Conservation (phyloP, 2,888 invertebrate species). For the Mythimna albipuncta region DNA sequence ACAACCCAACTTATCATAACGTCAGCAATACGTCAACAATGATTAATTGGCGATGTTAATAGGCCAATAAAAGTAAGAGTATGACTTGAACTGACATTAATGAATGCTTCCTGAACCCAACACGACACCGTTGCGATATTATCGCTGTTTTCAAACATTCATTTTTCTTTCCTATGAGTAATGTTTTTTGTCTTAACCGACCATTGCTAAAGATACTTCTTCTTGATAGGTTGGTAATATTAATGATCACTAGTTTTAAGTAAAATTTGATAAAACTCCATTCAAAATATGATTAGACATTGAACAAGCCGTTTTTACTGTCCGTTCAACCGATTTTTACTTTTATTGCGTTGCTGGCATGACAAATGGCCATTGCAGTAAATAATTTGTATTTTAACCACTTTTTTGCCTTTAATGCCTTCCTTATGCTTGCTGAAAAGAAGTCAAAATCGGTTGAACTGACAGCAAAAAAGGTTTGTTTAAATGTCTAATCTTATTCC, state of each 20-base stretch:
- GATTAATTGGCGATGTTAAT: constrained; percentile 55
- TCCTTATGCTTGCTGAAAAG: too few relatives aligned
- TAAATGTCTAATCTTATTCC: too few relatives aligned
- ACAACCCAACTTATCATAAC: constrained; percentile 35
- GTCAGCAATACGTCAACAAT: constrained; percentile 39
- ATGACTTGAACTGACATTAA: constrained; percentile 50
- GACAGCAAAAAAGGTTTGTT: too few relatives aligned
- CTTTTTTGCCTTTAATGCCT: too few relatives aligned
- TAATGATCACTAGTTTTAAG: constrained; percentile 10
- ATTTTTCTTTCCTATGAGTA: constrained; percentile 38
- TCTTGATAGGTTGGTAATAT: constrained; percentile 7
- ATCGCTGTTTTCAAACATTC: constrained; percentile 46
- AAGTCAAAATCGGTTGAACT: too few relatives aligned
- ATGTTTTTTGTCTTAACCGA: constrained; percentile 18
- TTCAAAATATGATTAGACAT: too few relatives aligned
- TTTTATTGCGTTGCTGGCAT: too few relatives aligned
- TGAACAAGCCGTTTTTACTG: too few relatives aligned
- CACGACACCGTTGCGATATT: constrained; percentile 46
- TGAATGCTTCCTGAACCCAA: constrained; percentile 52
- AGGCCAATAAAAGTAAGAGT: constrained; percentile 56
- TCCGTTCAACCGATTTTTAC: too few relatives aligned
- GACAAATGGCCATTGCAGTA: too few relatives aligned
- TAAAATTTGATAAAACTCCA: background rate
- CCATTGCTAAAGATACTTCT: constrained; percentile 11
- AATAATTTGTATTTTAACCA: too few relatives aligned